Conservation (phyloP, 2,797 vertebrate species). For the Semaprochilodus insignis region DNA sequence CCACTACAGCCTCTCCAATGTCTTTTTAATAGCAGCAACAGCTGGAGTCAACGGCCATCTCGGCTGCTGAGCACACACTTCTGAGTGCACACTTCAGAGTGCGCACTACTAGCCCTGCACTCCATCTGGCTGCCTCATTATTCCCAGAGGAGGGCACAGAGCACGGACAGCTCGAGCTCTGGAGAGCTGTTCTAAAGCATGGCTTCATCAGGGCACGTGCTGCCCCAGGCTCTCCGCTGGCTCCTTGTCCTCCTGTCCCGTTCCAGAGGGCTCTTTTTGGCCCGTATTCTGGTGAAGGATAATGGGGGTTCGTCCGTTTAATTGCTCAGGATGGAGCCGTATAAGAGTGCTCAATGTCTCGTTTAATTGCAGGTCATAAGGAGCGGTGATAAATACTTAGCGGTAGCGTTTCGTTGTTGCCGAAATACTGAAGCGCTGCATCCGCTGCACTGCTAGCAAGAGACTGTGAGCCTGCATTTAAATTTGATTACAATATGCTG, state of each 20-base stretch:
- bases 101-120: conserved; percentile 9
- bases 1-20: conserved; percentile 73
- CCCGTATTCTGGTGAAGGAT: background rate
- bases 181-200: background rate
- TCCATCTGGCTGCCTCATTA: conserved; percentile 47
- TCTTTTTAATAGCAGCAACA: conserved; percentile 79
- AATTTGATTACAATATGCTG: too few relatives aligned
- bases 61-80: conserved; percentile 66
- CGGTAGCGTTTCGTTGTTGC: background rate
- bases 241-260: background rate
- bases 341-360: background rate
- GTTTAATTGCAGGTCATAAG: conserved; percentile 18
- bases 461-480: background rate
- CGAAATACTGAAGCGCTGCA: background rate
- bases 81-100: conserved; percentile 59
- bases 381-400: background rate
- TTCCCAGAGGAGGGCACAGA: background rate
- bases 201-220: conserved; percentile 1
- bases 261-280: conserved; percentile 7
- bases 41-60: conserved; percentile 72
- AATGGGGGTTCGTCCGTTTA: background rate
- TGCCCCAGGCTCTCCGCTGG: background rate
- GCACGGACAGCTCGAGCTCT: background rate
- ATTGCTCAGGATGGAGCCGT: conserved; percentile 2
- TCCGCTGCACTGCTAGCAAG: background rate